Percentiles rank a stretch among this genome's conserved stretches.
These are phyloP conservation scores for Caenorhabditis sp. DNA, from an alignment of 2,888 invertebrate genomes.

Conservation along the genomic window DNA sequence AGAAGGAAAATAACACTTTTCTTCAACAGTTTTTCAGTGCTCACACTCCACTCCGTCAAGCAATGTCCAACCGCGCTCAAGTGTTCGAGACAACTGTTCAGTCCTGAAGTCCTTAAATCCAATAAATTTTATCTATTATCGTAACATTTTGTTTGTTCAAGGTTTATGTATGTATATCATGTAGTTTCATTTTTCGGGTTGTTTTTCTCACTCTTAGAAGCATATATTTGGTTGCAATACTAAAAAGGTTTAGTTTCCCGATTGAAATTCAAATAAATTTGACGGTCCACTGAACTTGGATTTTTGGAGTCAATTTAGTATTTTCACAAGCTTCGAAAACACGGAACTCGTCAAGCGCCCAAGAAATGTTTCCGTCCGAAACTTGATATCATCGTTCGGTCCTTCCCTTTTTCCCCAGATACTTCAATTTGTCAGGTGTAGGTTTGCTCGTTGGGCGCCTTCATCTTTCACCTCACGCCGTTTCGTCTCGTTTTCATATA, in stretches of 20 bases:
- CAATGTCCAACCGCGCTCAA: slow-evolving; percentile 30
- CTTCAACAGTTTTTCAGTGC: slow-evolving; percentile 21
- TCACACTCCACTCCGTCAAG: slow-evolving; percentile 41
- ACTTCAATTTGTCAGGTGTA: slow-evolving; percentile 16
- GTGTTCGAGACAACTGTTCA: slow-evolving; percentile 1
- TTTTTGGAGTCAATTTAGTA: background rate
- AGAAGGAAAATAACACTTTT: too few relatives aligned
- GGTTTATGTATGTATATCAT: too few relatives aligned
- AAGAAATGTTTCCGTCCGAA: too few relatives aligned
- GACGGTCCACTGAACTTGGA: slow-evolving; percentile 24
- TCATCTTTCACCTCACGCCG: slow-evolving; percentile 8
- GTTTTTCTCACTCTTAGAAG: background rate
- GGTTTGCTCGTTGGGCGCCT: slow-evolving; percentile 19
- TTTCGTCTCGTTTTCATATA: background rate
- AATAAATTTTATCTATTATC: too few relatives aligned
- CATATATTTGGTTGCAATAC: slow-evolving; percentile 17
- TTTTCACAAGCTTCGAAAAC: too few relatives aligned
- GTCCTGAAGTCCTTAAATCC: background rate
- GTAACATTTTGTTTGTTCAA: background rate
- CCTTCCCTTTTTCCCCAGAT: background rate
- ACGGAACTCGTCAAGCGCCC: too few relatives aligned
- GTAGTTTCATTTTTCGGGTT: slow-evolving; percentile 22
- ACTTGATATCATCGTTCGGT: background rate
- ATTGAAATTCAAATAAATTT: slow-evolving; percentile 4
- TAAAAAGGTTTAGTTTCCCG: too few relatives aligned